Evolutionary conservation across 2,113 vertebrate species (phyloP).

Genomic region (Canis aureus): DNA sequence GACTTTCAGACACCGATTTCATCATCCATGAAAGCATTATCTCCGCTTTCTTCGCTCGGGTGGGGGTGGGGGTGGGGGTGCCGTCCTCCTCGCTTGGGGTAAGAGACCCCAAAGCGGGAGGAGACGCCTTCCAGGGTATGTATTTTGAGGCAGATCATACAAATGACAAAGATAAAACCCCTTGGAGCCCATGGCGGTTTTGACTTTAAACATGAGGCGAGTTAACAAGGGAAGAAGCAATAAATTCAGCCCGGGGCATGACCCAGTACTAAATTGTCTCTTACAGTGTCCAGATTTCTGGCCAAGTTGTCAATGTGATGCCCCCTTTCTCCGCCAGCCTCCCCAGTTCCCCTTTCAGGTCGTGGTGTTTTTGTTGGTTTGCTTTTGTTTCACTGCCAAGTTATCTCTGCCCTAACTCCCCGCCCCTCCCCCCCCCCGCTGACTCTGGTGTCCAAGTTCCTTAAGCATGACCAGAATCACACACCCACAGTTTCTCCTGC

Average conservation of each 20-base stretch:
- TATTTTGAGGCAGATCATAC: slow-evolving; percentile 54
- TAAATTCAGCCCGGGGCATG: slow-evolving; percentile 74
- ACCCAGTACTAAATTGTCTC: slow-evolving; percentile 78
- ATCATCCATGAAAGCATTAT: background rate
- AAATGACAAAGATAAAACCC: slow-evolving; percentile 62
- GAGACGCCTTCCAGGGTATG: background rate
- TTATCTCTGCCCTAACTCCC: background rate
- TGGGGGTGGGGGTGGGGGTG: background rate
- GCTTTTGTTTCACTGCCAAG: slow-evolving; percentile 71
- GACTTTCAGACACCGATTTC: background rate
- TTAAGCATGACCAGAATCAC: slow-evolving; percentile 61
- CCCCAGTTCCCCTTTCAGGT: slow-evolving; percentile 24
- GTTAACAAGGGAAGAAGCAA: slow-evolving; percentile 74
- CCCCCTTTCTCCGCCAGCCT: slow-evolving; percentile 31
- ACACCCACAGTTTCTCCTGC: slow-evolving; percentile 34
- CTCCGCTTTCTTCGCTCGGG: background rate
- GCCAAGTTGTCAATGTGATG: slow-evolving; percentile 72
- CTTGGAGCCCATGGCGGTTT: slow-evolving; percentile 60
- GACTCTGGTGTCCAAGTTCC: slow-evolving; percentile 76
- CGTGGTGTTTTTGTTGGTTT: slow-evolving; percentile 58
- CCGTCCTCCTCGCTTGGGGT: background rate
- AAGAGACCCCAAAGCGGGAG: background rate
- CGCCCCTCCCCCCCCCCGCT: slow-evolving; percentile 45
- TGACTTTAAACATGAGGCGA: slow-evolving; percentile 75
- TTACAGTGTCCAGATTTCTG: slow-evolving; percentile 79